A percentile compares a stretch with the other conserved stretches of the same genome.
Evolutionary conservation across 2,797 vertebrate species (phyloP).

Genomic region (Micrastur ruficollis): DNA sequence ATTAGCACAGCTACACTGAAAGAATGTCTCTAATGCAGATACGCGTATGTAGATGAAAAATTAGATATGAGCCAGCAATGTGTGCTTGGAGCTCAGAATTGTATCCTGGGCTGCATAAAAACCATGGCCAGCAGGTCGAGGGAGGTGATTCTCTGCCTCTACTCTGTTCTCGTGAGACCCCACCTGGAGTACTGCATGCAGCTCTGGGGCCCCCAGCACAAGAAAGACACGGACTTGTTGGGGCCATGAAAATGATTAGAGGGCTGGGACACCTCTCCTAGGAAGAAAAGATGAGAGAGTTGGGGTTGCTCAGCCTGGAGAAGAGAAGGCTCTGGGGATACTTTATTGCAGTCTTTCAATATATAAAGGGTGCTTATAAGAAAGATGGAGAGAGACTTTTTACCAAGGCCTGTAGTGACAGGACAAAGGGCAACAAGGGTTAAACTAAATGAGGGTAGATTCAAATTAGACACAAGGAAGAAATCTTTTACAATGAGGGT

Average conservation of each 20-base stretch:
- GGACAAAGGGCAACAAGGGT: neutral
- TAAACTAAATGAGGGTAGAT: neutral
- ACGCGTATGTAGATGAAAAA: neutral
- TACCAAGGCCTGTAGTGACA: neutral
- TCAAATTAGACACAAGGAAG: neutral
- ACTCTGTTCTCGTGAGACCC: too few relatives aligned
- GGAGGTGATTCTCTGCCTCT: neutral
- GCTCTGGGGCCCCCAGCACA: too few relatives aligned
- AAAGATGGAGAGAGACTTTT: neutral
- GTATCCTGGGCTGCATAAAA: neutral
- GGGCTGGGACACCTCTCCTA: too few relatives aligned
- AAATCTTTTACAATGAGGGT: neutral
- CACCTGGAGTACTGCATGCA: too few relatives aligned
- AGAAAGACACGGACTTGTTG: too few relatives aligned
- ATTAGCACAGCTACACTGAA: neutral
- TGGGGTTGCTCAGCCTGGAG: too few relatives aligned
- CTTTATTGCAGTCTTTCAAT: neutral
- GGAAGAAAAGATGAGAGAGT: too few relatives aligned
- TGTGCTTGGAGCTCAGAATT: neutral
- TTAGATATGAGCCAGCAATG: neutral
- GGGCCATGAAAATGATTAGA: too few relatives aligned
- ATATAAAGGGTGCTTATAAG: neutral
- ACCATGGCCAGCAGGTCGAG: neutral
- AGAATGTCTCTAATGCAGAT: neutral
- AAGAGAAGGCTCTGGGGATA: neutral